Conservation (phyloP, 1,140 invertebrate species). For the Belonocnema kinseyi region DNA sequence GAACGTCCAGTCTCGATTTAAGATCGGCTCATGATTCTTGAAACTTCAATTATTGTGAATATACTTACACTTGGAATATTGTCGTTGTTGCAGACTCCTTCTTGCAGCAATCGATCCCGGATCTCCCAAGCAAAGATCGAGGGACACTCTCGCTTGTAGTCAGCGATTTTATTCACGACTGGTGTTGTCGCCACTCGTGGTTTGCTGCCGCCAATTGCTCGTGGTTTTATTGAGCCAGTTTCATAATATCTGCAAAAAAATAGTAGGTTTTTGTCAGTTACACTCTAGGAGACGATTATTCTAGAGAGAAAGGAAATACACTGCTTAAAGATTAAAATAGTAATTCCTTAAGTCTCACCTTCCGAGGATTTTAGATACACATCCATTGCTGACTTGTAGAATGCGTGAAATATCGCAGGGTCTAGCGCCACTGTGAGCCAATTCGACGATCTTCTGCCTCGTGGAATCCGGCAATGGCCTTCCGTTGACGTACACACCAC, state of each 20-base stretch:
- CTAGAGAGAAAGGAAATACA: too few relatives aligned
- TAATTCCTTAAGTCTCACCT: constrained; percentile 79
- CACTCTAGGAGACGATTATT: neutral
- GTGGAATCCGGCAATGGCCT: constrained; percentile 97
- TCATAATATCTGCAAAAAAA: constrained; percentile 92
- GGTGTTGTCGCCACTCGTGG: constrained; percentile 96
- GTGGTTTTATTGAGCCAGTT: constrained; percentile 96
- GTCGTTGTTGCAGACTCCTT: constrained; percentile 98
- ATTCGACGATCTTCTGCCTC: constrained; percentile 97
- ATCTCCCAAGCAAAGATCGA: constrained; percentile 99
- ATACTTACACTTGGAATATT: constrained; percentile 99
- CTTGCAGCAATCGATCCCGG: constrained; percentile 94
- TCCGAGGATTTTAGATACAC: constrained; percentile 95
- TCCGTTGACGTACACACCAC: constrained; percentile 98
- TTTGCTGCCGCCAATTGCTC: constrained; percentile 97
- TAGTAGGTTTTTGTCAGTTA: neutral
- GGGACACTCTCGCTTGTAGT: constrained; percentile 97
- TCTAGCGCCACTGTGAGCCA: constrained; percentile 96
- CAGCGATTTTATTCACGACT: constrained; percentile 95
- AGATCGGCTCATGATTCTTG: neutral
- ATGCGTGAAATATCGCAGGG: constrained; percentile 99
- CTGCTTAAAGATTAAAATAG: too few relatives aligned
- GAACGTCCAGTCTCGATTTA: neutral
- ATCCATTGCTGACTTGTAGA: constrained; percentile 97
- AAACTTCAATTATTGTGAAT: constrained; percentile 39